Percentiles rank a stretch among this genome's conserved stretches.
These are phyloP conservation scores for Germaria angustata DNA, from an alignment of 2,888 invertebrate species.

Conservation along the genomic window DNA sequence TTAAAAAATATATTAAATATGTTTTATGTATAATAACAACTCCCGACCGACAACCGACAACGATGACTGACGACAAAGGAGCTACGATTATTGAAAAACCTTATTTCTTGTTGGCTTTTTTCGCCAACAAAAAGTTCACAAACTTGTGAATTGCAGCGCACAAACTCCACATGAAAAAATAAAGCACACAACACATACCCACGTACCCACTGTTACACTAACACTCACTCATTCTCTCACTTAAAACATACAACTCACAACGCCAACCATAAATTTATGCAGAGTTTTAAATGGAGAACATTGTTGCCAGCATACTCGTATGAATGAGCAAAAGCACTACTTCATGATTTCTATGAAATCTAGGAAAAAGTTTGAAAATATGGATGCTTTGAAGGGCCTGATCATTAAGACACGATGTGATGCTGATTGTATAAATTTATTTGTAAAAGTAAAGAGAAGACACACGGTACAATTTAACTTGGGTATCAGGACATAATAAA, in stretches of 20 bases:
- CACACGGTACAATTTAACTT: too few relatives aligned
- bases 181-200: constrained; percentile 1
- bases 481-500: too few relatives aligned
- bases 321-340: too few relatives aligned
- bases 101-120: constrained; percentile 40
- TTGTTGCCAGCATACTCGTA: background rate
- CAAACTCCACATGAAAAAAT: constrained; percentile 51
- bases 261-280: constrained; percentile 24
- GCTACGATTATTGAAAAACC: constrained; percentile 63
- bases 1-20: constrained; percentile 28
- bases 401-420: too few relatives aligned
- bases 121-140: constrained; percentile 43
- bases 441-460: too few relatives aligned
- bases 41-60: constrained; percentile 60
- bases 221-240: constrained; percentile 2
- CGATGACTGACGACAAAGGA: constrained; percentile 66
- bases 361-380: too few relatives aligned
- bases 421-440: too few relatives aligned
- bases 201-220: too few relatives aligned
- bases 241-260: constrained; percentile 1
- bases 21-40: constrained; percentile 56
- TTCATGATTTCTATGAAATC: too few relatives aligned
- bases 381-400: too few relatives aligned
- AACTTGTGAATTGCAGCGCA: constrained; percentile 59
- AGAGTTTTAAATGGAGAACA: constrained; percentile 20